Conservation (phyloP, 2,113 vertebrate genomes). For the Gopherus flavomarginatus region DNA sequence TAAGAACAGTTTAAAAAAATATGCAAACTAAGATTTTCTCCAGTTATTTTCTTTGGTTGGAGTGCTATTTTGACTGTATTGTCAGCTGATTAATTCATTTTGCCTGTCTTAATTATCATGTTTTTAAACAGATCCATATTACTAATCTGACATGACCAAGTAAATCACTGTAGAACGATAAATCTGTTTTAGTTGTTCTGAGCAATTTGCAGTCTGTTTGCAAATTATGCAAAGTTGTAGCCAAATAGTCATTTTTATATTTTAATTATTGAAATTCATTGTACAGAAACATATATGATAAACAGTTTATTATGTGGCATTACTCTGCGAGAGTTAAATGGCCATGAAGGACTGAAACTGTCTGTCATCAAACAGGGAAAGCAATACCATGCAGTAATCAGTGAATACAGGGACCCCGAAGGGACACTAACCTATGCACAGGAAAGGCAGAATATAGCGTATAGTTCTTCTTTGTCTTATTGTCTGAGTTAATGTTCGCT, state of each 20-base stretch:
- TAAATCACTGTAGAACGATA: constrained; percentile 78
- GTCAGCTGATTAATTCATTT: constrained; percentile 82
- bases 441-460: neutral
- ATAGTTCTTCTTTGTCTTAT: neutral
- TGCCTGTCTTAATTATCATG: constrained; percentile 82
- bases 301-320: constrained; percentile 59
- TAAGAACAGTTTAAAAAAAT: constrained; percentile 81
- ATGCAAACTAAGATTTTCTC: constrained; percentile 68
- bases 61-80: constrained; percentile 75
- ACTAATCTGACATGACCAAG: constrained; percentile 81
- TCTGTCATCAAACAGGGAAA: constrained; percentile 63
- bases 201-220: constrained; percentile 56
- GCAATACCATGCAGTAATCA: neutral
- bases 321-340: constrained; percentile 65
- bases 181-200: constrained; percentile 63
- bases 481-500: neutral
- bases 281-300: constrained; percentile 66
- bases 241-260: constrained; percentile 75
- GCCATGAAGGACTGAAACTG: constrained; percentile 66
- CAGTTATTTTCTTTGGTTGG: constrained; percentile 72
- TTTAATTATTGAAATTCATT: constrained; percentile 75
- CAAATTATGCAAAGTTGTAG: constrained; percentile 66
- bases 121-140: constrained; percentile 83
- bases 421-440: neutral
- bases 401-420: neutral